Evolutionary conservation across 2,797 vertebrate genomes (phyloP).

Genomic region (Enteromius treurensis): DNA sequence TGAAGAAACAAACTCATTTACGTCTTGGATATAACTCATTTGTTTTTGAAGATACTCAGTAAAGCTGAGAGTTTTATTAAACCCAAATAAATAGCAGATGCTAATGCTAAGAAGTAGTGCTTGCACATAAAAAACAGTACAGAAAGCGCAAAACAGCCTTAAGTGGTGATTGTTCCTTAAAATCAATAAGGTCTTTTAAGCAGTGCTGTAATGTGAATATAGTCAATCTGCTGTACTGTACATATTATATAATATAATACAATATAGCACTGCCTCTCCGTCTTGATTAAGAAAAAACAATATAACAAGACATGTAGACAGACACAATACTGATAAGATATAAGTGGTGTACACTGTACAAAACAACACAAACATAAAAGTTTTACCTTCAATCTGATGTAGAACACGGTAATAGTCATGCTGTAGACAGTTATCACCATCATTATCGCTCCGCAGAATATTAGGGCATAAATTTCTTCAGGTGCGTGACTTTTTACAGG

Average conservation of each 20-base stretch:
- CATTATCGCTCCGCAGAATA: slow-evolving; percentile 30
- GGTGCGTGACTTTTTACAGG: no score
- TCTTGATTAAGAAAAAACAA: not conserved
- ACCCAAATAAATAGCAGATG: not conserved
- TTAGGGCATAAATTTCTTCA: not conserved
- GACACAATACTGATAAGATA: not conserved
- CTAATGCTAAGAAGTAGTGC: not conserved
- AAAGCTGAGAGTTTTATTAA: not conserved
- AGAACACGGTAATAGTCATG: slow-evolving; percentile 36
- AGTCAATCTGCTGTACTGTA: not conserved
- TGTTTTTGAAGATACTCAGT: not conserved
- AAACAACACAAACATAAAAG: slow-evolving; percentile 1
- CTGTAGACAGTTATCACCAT: slow-evolving; percentile 38
- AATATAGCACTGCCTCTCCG: not conserved
- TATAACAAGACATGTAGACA: not conserved
- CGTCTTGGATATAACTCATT: not conserved
- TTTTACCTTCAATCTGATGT: slow-evolving; percentile 54
- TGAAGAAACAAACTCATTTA: not conserved
- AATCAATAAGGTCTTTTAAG: not conserved
- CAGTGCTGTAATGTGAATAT: not conserved
- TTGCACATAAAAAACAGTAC: not conserved
- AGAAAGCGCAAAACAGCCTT: not conserved
- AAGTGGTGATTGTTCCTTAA: not conserved
- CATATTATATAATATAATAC: no score
- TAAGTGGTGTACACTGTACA: not conserved